phyloP scores from a whole-genome alignment of 2,797 vertebrate species.

The Thamnophis elegans region DNA sequence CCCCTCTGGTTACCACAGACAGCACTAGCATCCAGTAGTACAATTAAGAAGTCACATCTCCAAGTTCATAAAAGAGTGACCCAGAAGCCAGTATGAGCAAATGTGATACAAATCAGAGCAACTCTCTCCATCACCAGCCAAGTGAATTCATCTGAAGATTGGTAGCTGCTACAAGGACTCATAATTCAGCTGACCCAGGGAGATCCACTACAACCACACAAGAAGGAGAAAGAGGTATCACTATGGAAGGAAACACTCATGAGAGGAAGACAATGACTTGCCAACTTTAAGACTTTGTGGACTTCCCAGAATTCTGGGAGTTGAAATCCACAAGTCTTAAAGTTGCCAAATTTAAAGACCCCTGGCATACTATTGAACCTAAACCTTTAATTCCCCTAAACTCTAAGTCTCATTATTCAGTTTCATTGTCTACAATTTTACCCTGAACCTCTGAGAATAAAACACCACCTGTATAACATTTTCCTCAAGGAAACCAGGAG shows the following conservation, averaged over 20 bases:
- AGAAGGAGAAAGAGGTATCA: not conserved
- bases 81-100: not conserved
- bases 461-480: not conserved
- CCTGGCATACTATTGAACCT: not conserved
- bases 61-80: not conserved
- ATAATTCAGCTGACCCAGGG: not conserved
- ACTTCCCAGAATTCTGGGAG: not conserved
- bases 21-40: not conserved
- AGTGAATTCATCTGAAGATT: not conserved
- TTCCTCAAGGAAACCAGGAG: not conserved
- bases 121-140: not conserved
- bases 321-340: not conserved
- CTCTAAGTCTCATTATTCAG: not conserved
- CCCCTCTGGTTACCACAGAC: not conserved
- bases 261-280: not conserved
- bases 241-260: not conserved
- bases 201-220: not conserved
- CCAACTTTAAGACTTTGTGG: not conserved
- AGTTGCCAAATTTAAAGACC: not conserved
- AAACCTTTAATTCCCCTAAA: not conserved
- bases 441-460: not conserved
- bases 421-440: not conserved
- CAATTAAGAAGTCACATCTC: not conserved
- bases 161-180: not conserved
- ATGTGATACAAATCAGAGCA: not conserved